These are phyloP conservation scores for Sebastes minor DNA, from an alignment of 2,797 vertebrate species.

Conservation along the genomic window DNA sequence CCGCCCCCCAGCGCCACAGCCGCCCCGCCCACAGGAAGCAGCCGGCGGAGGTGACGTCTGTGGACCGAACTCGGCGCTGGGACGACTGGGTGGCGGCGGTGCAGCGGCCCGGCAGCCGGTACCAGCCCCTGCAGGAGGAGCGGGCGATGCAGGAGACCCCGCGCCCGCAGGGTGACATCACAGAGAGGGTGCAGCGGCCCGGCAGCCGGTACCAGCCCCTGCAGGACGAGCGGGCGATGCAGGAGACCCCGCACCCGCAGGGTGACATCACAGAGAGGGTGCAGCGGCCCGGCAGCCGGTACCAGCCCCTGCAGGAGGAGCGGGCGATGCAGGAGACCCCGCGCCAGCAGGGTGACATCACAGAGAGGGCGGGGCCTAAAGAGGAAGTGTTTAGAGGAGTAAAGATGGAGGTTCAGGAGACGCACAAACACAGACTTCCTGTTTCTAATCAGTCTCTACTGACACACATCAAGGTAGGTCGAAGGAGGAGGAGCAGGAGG, in stretches of 20 bases:
- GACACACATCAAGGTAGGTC: conserved; percentile 78
- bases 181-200: too few species aligned
- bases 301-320: conserved; percentile 1
- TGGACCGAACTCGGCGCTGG: conserved; percentile 64
- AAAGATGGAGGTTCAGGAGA: conserved; percentile 33
- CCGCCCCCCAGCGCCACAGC: neutral
- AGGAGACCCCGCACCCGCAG: neutral
- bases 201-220: conserved; percentile 39
- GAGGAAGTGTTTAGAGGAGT: conserved; percentile 26
- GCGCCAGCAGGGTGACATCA: neutral
- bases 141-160: neutral
- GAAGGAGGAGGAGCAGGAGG: too few species aligned
- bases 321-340: neutral
- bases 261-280: conserved; percentile 26
- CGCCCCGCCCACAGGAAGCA: conserved; percentile 6
- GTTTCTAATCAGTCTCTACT: conserved; percentile 47
- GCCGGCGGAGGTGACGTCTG: neutral
- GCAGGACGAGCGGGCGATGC: neutral
- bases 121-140: neutral
- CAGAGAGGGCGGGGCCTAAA: conserved; percentile 30
- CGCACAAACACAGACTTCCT: conserved; percentile 13
- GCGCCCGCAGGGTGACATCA: neutral
- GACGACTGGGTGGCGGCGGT: conserved; percentile 60
- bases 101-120: conserved; percentile 51
- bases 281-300: conserved; percentile 51